These are phyloP conservation scores for Proales similis DNA, from an alignment of 1,140 invertebrate species.

Conservation along the genomic window DNA sequence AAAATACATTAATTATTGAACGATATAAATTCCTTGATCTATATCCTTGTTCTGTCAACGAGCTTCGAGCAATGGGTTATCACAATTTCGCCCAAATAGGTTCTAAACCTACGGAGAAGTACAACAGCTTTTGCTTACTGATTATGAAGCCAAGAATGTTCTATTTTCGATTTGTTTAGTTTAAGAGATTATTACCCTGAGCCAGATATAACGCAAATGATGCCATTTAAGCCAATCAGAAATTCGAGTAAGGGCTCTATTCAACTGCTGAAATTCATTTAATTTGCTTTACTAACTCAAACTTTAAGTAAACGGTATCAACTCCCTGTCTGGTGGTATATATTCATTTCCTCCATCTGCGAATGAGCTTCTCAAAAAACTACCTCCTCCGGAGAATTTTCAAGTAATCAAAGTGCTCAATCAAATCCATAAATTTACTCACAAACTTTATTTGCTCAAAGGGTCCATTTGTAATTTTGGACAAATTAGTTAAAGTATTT, in stretches of 20 bases:
- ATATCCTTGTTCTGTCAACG: slow-evolving; percentile 79
- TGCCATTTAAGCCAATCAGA: slow-evolving; percentile 71
- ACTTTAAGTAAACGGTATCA: slow-evolving; percentile 43
- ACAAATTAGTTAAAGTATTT: slow-evolving; percentile 22
- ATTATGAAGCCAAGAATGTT: slow-evolving; percentile 53
- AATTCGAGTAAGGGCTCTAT: slow-evolving; percentile 22
- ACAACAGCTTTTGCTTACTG: slow-evolving; percentile 43
- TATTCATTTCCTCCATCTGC: slow-evolving; percentile 84
- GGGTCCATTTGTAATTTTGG: slow-evolving; percentile 34
- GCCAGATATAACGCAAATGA: slow-evolving; percentile 86
- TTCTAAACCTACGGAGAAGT: no score
- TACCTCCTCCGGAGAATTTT: slow-evolving; percentile 83
- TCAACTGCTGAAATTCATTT: background rate
- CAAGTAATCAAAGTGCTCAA: slow-evolving; percentile 41
- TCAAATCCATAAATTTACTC: no score
- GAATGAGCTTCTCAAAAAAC: slow-evolving; percentile 72
- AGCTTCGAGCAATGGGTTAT: slow-evolving; percentile 66
- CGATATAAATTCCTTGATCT: slow-evolving; percentile 88
- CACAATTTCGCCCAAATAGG: no score
- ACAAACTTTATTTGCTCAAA: background rate
- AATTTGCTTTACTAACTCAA: background rate
- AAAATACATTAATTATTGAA: slow-evolving; percentile 72
- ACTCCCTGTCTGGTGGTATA: slow-evolving; percentile 63
- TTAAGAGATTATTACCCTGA: slow-evolving; percentile 60
- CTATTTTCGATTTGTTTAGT: slow-evolving; percentile 54